Evolutionary conservation across 37 sponge, comb jelly and placozoan species (phyloP).

Genomic region (Beroe ovata): DNA sequence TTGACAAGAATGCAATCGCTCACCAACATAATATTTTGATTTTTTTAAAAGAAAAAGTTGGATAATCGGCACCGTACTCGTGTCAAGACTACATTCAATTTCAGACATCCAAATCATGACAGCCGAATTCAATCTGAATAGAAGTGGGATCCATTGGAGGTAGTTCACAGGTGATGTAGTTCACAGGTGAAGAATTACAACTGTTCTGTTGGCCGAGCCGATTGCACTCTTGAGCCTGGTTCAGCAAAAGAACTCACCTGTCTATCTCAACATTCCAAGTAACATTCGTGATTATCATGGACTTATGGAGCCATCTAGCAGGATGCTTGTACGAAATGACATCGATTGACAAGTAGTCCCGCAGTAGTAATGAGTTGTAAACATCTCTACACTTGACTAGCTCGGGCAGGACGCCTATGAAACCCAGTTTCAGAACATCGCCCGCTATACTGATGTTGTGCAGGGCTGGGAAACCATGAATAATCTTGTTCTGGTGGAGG

Average conservation of each 20-base stretch:
- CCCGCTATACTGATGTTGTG: slow-evolving; percentile 17
- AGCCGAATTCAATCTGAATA: too few species aligned
- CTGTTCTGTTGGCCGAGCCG: too few species aligned
- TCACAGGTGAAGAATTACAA: too few species aligned
- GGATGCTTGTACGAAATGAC: neutral
- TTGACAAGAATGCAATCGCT: too few species aligned
- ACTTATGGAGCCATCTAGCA: slow-evolving; percentile 39
- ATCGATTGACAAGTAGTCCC: neutral
- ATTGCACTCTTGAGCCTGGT: too few species aligned
- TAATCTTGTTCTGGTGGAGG: slow-evolving; percentile 5
- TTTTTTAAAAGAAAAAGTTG: too few species aligned
- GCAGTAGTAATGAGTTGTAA: neutral
- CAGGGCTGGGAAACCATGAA: slow-evolving; percentile 44
- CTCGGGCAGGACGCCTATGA: slow-evolving; percentile 36
- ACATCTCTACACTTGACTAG: slow-evolving; percentile 37
- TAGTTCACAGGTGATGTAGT: too few species aligned
- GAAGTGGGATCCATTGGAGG: too few species aligned
- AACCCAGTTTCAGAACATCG: neutral
- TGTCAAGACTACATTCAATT: too few species aligned
- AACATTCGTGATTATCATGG: slow-evolving; percentile 25
- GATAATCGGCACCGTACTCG: too few species aligned
- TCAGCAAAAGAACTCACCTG: slow-evolving; percentile 37
- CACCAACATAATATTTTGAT: too few species aligned
- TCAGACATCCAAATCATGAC: too few species aligned
- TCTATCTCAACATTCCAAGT: slow-evolving; percentile 39